Base-by-base conservation (phyloP, 2,113 vertebrate genomes). In the Corythoichthys intestinalis region DNA sequence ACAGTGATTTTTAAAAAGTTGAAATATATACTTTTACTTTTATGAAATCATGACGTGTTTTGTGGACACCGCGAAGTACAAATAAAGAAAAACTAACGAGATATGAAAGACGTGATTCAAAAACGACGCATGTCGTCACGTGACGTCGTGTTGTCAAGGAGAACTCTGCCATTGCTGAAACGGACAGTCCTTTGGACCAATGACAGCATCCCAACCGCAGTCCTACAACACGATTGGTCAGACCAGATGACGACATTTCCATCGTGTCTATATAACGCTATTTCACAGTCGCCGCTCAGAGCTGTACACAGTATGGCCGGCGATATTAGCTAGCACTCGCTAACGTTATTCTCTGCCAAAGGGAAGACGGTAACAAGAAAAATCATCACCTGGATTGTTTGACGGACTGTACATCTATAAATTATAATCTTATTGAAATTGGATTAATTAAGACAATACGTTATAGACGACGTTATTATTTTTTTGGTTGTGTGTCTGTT, bases 251-350 rank as follows among this genome's bases (percentile, higher is more conserved):
- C 83, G 85, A 86, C 86, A 88, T 76, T 0, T 58, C 34, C 0
- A 0, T 1, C 10, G 39, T 2, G 38, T 0, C 0, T 0, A 86
- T 34, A 97, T 96, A 96, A 95, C 95, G 61, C 0, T 10, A 9
- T 67, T 17, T 74, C 78, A 83, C 88, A 78, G 12, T 66, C 72
- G n/a, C 6, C 0, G 1, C 0, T 50, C 66, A 59, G 85, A 66
- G 95, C 94, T 97, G 34, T 95, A 91, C 96, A 96, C 97, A 99
- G 97, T 98, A 99, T 99, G 96, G 97, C 97, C 95, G 96, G 96
- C 95, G 97, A 99, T 86, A 99, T 98, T 98, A 99, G 97, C 96
- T 99, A 99, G 96, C 97, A 94, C 91, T 96, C 94, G 96, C 96
- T 94, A 87, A 92, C 89, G 91, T 92, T 93, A 86, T 96, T 96